Evolutionary conservation across 2,888 invertebrate genomes (phyloP).

Genomic region (Scaptomyza cyrtandrae): DNA sequence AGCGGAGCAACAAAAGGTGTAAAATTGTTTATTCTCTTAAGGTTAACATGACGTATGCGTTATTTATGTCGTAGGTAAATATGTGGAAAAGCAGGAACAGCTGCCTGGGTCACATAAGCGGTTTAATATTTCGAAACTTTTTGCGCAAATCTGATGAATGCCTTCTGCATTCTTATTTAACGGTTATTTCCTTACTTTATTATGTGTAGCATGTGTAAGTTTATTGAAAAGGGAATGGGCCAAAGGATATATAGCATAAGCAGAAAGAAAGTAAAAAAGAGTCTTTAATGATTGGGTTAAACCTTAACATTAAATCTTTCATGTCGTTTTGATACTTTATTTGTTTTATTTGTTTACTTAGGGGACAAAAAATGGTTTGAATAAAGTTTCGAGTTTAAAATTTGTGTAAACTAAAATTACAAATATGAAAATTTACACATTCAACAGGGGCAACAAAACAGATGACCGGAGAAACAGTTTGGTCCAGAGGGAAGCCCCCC

Average conservation of each 20-base stretch:
- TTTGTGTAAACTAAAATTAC: no score
- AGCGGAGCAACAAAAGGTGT: constrained; percentile 42
- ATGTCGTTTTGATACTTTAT: no score
- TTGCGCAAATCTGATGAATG: constrained; percentile 50
- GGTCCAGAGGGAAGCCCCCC: no score
- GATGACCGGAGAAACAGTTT: no score
- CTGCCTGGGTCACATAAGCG: constrained; percentile 60
- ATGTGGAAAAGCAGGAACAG: constrained; percentile 6
- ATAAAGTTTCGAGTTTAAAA: no score
- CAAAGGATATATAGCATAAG: neutral
- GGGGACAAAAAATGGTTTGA: no score
- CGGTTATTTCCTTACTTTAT: neutral
- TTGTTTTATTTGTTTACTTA: no score
- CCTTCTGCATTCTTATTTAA: constrained; percentile 1
- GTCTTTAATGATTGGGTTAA: no score
- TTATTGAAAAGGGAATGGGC: neutral
- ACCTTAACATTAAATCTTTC: no score
- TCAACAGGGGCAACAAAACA: no score
- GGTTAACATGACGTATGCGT: constrained; percentile 69
- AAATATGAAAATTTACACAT: no score
- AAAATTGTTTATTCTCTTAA: constrained; percentile 58
- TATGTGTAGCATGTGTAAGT: neutral
- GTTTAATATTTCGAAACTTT: constrained; percentile 68
- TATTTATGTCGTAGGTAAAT: constrained; percentile 63
- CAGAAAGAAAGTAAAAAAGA: no score